Evolutionary conservation across 1,140 invertebrate species (phyloP), one percentile per base, ranked within the genome.

Genomic region (Lithobius niger): DNA sequence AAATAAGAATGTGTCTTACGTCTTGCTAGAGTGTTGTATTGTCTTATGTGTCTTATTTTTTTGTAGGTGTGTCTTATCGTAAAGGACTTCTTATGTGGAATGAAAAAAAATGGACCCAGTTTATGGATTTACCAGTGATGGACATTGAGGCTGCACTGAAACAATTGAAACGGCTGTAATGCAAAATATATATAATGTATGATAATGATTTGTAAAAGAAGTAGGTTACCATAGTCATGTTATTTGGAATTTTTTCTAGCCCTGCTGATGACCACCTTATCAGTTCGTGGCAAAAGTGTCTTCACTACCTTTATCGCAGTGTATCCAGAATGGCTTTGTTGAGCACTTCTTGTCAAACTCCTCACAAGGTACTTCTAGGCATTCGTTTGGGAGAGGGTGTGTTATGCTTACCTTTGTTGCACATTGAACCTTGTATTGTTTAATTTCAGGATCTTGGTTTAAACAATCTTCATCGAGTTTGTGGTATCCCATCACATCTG

Each of bases 61-160:
- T n/a, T n/a, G n/a, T n/a, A 60, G 88, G 88, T 0, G 62, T 94
- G 1, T 91, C 84, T 4, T 91, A 88, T 62, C 78, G 84, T 55
- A 80, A 78, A 2, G 91, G 90, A 1, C 69, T 84, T 1, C 67
- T 81, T 69, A 74, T 61, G 47, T 76, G 18, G 63, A 64, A 50
- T 67, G 69, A 25, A 22, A 22, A 22, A 36, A 50, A 31, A 1
- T 21, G 1, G 27, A 74, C 72, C 40, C 79, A 81, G 61, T 28
- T 52, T 31, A 26, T 67, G 52, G 25, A 58, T 16, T 47, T 66
- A 0, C 54, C 61, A 48, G 66, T 67, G 19, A 16, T 68, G 16
- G 62, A 70, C 52, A 24, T 71, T 2, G 26, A 42, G 19, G 62
- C 57, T 45, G 49, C 55, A 31, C 56, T 71, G 71, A 26, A 71